phyloP scores from a whole-genome alignment of 2,113 vertebrate genomes.

The Archocentrus centrarchus region DNA sequence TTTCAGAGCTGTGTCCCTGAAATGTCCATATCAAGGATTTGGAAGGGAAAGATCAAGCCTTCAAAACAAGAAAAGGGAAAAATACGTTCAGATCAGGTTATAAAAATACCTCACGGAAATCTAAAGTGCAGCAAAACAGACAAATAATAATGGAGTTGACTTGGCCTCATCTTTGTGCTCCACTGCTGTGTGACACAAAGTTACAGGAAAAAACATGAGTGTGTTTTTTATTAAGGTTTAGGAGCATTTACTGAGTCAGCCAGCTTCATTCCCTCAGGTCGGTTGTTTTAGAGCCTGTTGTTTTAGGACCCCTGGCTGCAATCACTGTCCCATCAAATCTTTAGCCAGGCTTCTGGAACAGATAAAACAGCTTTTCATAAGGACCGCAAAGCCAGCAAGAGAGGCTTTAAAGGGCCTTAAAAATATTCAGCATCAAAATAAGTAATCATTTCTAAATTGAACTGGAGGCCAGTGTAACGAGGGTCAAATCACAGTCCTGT shows the following conservation, averaged over 20 bases:
- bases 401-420: neutral
- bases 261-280: neutral
- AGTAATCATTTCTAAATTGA: neutral
- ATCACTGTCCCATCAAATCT: neutral
- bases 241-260: neutral
- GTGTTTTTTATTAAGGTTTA: neutral
- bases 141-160: neutral
- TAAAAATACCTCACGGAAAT: neutral
- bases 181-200: no score
- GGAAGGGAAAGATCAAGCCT: neutral
- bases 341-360: neutral
- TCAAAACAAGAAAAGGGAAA: neutral
- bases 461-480: neutral
- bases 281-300: neutral
- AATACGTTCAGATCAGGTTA: accelerated
- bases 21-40: neutral
- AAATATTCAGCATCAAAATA: no score
- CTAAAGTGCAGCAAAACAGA: neutral
- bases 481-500: no score
- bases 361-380: neutral
- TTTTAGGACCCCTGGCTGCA: neutral
- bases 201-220: neutral
- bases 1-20: neutral
- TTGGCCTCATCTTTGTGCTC: no score
- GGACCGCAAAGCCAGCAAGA: neutral